These are phyloP conservation scores for Lypha dubia DNA, from an alignment of 2,888 invertebrate species.

Conservation along the genomic window DNA sequence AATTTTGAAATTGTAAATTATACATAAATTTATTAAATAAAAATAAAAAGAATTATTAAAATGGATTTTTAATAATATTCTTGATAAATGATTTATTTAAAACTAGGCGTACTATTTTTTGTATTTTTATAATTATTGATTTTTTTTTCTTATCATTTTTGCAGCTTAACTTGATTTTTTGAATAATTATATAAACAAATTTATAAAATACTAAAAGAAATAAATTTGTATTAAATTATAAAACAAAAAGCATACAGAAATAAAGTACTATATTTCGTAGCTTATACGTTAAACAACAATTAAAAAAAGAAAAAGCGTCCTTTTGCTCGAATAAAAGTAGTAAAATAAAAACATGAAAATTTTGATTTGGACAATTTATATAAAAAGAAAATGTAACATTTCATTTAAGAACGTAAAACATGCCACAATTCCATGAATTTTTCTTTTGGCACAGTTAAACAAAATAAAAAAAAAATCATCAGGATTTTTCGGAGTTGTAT, in stretches of 20 bases:
- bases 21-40: constrained; percentile 35
- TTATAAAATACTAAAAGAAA: constrained; percentile 57
- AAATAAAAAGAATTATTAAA: constrained; percentile 43
- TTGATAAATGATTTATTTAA: constrained; percentile 61
- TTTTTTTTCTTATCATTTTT: constrained; percentile 66
- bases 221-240: constrained; percentile 57
- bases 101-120: constrained; percentile 66
- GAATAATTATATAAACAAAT: constrained; percentile 56
- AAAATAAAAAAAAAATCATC: neutral
- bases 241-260: constrained; percentile 21
- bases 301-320: constrained; percentile 70
- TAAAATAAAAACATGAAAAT: constrained; percentile 40
- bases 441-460: constrained; percentile 11
- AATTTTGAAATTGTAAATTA: constrained; percentile 72
- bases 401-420: neutral
- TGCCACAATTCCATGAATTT: neutral
- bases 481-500: neutral
- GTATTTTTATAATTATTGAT: constrained; percentile 68
- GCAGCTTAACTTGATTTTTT: constrained; percentile 59
- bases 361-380: constrained; percentile 69
- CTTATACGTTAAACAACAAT: constrained; percentile 68
- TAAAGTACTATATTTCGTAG: constrained; percentile 56
- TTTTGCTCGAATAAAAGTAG: constrained; percentile 61
- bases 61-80: constrained; percentile 27
- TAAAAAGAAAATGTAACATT: constrained; percentile 26